These are phyloP conservation scores for Leuciscus waleckii DNA, from an alignment of 2,797 vertebrate genomes.

Conservation along the genomic window DNA sequence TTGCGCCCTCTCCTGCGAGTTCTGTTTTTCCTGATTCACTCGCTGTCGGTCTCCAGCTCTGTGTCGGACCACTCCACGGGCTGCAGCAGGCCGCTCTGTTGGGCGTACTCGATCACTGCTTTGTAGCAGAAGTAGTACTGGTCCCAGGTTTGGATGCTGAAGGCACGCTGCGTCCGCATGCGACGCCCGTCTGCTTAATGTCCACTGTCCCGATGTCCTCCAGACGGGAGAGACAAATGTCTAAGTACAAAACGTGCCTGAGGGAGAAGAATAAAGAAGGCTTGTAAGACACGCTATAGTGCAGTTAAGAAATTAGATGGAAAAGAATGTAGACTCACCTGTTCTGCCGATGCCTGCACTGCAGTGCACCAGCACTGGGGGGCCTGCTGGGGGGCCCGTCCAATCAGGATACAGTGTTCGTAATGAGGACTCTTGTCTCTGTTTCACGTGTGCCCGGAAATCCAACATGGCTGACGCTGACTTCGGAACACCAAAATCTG, in stretches of 20 bases:
- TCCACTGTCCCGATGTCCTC: constrained; percentile 86
- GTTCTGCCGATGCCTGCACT: constrained; percentile 88
- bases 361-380: constrained; percentile 86
- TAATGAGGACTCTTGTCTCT: constrained; percentile 78
- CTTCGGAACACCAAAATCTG: constrained; percentile 89
- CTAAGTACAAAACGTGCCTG: constrained; percentile 88
- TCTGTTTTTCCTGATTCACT: constrained; percentile 72
- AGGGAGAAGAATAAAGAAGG: neutral
- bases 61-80: constrained; percentile 87
- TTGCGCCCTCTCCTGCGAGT: constrained; percentile 53
- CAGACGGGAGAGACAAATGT: constrained; percentile 85
- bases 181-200: constrained; percentile 80
- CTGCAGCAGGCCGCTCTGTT: constrained; percentile 79
- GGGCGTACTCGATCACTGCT: constrained; percentile 84
- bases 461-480: constrained; percentile 87
- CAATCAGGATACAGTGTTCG: constrained; percentile 77
- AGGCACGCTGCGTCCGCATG: constrained; percentile 86
- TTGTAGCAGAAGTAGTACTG: constrained; percentile 89
- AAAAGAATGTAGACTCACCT: constrained; percentile 67
- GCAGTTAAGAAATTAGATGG: neutral
- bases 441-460: constrained; percentile 83
- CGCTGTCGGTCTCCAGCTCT: constrained; percentile 86
- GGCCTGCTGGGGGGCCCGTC: constrained; percentile 80
- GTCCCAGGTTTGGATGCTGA: constrained; percentile 89
- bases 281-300: neutral